These are phyloP conservation scores for Cosmia trapezina DNA, from an alignment of 2,888 invertebrate species.

Conservation along the genomic window DNA sequence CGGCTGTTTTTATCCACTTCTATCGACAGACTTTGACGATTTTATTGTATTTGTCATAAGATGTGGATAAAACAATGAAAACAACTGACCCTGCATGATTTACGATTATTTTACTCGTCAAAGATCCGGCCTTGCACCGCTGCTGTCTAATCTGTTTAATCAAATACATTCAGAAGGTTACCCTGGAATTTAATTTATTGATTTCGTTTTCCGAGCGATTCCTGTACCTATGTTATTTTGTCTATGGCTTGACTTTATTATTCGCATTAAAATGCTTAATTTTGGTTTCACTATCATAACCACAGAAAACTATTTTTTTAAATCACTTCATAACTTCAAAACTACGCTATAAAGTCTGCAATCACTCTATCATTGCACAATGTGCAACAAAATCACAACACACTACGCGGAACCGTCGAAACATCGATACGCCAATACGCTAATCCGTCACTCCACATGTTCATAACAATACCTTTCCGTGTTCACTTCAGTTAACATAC, in stretches of 20 bases:
- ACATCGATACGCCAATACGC: slow-evolving; percentile 20
- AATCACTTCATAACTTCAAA: background rate
- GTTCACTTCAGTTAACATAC: slow-evolving; percentile 26
- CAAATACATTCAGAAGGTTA: too few relatives aligned
- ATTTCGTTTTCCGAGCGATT: too few relatives aligned
- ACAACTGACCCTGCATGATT: background rate
- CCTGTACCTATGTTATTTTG: background rate
- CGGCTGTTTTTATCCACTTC: background rate
- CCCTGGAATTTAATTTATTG: too few relatives aligned
- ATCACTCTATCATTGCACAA: background rate
- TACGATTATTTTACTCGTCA: background rate
- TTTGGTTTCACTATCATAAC: background rate
- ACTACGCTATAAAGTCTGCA: background rate
- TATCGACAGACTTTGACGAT: background rate
- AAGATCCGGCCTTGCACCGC: background rate
- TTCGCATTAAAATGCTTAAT: background rate
- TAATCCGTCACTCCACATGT: slow-evolving; percentile 16
- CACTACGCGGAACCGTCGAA: slow-evolving; percentile 5
- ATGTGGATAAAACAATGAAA: background rate
- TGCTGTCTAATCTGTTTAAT: background rate
- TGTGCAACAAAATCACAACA: background rate
- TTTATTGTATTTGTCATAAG: background rate
- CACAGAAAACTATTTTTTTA: background rate
- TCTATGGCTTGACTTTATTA: background rate
- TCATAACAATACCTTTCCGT: slow-evolving; percentile 24